Base-by-base conservation (phyloP, 2,797 vertebrate genomes). In the Chiroxiphia lanceolata region DNA sequence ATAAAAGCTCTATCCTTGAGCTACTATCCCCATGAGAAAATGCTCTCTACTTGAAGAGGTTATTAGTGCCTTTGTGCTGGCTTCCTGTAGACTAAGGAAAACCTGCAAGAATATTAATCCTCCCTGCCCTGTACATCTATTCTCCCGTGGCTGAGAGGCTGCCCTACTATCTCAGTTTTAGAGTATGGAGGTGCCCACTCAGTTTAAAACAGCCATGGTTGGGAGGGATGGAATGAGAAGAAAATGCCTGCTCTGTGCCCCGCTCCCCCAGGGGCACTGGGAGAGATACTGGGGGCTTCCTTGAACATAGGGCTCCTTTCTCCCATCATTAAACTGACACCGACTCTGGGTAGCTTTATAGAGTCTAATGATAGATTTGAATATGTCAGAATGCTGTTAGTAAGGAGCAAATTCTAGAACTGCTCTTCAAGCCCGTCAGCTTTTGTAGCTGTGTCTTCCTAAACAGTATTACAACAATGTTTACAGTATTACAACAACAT, bases 1-100 rank as follows among this genome's bases (percentile, higher is more conserved):
- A 47, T 89, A 90, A 95, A 96, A 91, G 70, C 63, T 54, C 65
- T 86, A 69, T 93, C 87, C 63, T 64, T 71, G 87, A 97, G 96
- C 94, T 95, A 78, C 97, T 96, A 97, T 96, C 93, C 97, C 94
- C 87, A 78, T 3, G 97, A 96, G 97, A 71, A 95, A 97, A 78
- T 25, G 83, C 90, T 88, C 95, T 97, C 93, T 72, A 79, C 95
- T 87, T 95, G 65, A 96, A 92, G 95, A 95, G 72, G 81, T 95
- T 96, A 94, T 97, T 97, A 96, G 89, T 83, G 94, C 90, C 81
- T 94, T 95, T 87, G 80, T 95, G 85, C 87, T 88, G 85, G 31
- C 77, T 96, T 95, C 94, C 92, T 90, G 94, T 90, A 72, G 38
- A 53, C 83, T 85, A 57, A 97, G 95, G 94, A 77, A 89, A 96